Conservation (phyloP, 2,888 invertebrate species). For the Mythimna pallens region DNA sequence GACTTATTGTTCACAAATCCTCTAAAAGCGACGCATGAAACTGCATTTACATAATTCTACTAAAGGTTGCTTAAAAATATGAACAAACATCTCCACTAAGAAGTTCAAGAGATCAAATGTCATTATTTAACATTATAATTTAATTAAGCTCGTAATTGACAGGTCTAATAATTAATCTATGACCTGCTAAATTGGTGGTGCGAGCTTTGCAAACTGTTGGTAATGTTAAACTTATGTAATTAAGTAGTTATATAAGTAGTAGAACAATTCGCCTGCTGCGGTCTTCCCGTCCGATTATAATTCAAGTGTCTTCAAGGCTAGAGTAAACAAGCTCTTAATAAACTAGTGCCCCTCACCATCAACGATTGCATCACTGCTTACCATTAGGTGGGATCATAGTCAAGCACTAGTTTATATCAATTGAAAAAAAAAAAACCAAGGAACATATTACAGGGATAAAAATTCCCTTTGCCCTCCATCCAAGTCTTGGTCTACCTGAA, state of each 20-base stretch:
- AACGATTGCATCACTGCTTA: too few relatives aligned
- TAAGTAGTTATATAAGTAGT: not conserved
- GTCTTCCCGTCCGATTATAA: too few relatives aligned
- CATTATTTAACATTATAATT: constrained; percentile 70
- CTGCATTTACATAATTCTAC: constrained; percentile 46
- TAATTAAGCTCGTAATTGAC: constrained; percentile 78
- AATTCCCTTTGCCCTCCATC: not conserved
- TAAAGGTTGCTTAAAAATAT: constrained; percentile 55
- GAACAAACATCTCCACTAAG: constrained; percentile 38
- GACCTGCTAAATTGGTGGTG: constrained; percentile 59
- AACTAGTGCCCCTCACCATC: too few relatives aligned
- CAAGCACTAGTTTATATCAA: too few relatives aligned
- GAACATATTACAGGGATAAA: not conserved
- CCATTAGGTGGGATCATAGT: too few relatives aligned
- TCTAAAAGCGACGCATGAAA: constrained; percentile 25
- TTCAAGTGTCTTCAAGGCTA: too few relatives aligned
- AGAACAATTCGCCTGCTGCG: too few relatives aligned
- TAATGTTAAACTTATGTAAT: constrained; percentile 46
- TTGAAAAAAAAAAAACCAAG: too few relatives aligned
- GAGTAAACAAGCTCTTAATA: too few relatives aligned
- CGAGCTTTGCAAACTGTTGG: constrained; percentile 17
- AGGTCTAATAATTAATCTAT: constrained; percentile 73
- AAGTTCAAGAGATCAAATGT: constrained; percentile 64
- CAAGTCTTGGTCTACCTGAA: not conserved
- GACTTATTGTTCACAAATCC: constrained; percentile 30